Conservation (phyloP, 53 echinoderm and acorn worm species). For the Mesocentrotus franciscanus region DNA sequence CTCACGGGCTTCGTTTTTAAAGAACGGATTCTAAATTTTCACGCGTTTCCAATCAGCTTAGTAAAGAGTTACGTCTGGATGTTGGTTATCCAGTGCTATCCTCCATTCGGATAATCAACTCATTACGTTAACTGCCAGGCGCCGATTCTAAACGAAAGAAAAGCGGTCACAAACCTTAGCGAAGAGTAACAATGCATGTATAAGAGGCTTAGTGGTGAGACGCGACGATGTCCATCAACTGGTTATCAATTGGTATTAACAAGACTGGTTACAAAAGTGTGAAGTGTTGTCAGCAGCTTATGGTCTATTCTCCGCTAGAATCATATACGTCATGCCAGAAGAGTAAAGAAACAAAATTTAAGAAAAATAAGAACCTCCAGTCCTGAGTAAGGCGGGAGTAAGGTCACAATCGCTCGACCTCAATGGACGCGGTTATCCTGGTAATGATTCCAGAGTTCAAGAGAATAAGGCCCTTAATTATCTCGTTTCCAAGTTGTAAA, state of each 20-base stretch:
- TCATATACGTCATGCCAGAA: background rate
- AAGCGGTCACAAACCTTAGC: background rate
- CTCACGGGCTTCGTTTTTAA: background rate
- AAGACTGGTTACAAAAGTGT: background rate
- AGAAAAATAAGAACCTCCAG: background rate
- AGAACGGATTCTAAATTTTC: background rate
- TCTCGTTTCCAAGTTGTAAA: slow-evolving; percentile 29
- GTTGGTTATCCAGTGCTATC: background rate
- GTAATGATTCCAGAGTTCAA: slow-evolving; percentile 58
- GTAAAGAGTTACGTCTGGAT: background rate
- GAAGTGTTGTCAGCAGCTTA: slow-evolving; percentile 11
- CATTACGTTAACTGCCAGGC: slow-evolving; percentile 19
- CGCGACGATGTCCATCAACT: background rate
- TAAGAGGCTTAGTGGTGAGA: slow-evolving; percentile 47
- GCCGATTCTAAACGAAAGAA: background rate
- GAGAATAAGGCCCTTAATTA: background rate
- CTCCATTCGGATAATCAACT: background rate
- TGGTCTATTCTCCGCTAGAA: background rate
- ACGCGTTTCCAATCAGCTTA: background rate
- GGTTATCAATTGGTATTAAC: slow-evolving; percentile 36
- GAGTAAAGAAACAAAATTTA: background rate
- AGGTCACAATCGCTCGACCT: background rate
- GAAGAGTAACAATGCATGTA: background rate
- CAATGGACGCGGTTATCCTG: background rate
- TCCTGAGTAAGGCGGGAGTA: too few species aligned